These are phyloP conservation scores for Cephalophus harveyi DNA, from an alignment of 2,113 vertebrate species.

Conservation along the genomic window DNA sequence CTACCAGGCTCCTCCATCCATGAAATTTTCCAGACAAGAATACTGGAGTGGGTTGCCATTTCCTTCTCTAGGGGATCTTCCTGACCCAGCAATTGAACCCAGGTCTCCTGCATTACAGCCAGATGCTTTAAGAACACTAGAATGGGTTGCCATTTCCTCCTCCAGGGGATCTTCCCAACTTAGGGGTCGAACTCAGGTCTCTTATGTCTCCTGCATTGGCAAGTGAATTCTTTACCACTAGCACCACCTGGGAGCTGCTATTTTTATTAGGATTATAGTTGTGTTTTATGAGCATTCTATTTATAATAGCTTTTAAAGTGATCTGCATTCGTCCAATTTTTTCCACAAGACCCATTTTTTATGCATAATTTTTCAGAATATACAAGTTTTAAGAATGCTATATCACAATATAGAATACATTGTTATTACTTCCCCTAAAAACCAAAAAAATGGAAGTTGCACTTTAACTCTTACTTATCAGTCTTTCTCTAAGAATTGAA, in stretches of 20 bases:
- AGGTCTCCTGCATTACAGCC: no score
- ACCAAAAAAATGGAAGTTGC: background rate
- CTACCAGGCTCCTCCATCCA: no score
- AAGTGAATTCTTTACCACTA: background rate
- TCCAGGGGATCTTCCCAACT: background rate
- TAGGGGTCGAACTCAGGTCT: rapidly evolving
- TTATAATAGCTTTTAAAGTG: background rate
- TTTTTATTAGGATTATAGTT: background rate
- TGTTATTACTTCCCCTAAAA: background rate
- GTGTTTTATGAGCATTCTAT: background rate
- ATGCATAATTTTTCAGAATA: background rate
- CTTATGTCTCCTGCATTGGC: background rate
- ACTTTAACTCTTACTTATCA: background rate
- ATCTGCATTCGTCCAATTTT: background rate
- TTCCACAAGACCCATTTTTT: background rate
- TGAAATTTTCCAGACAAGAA: no score
- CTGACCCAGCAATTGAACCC: no score
- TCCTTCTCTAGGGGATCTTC: no score
- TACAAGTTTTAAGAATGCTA: background rate
- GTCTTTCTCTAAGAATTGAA: background rate
- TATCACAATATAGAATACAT: background rate
- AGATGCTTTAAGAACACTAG: background rate
- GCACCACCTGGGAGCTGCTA: background rate
- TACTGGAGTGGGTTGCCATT: no score
- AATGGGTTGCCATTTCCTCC: background rate